These are phyloP conservation scores for human DNA, from an alignment of 2,113 vertebrate genomes.

Conservation along the genomic window GRCh38 chr3:112830001-112830500, in stretches of 20 bases:
- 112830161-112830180: not conserved
- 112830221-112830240: slow-evolving; percentile 66
- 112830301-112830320: not conserved
- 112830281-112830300: not conserved
- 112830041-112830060: slow-evolving; percentile 37
- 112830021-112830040: not conserved
- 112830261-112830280: not conserved
- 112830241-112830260: not conserved
- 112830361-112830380: fast-evolving
- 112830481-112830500: slow-evolving; percentile 64
- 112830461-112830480: slow-evolving; percentile 30
- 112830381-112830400: fast-evolving
- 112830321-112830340: not conserved
- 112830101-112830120: not conserved
- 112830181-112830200: not conserved
- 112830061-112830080: not conserved
- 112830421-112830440: not conserved
- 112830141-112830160: not conserved
- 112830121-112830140: not conserved
- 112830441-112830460: not conserved
- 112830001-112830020: not conserved
- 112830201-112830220: not conserved
- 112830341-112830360: not conserved
- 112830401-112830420: slow-evolving; percentile 68
- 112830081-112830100: slow-evolving; percentile 22